Evolutionary conservation across 2,888 invertebrate species (phyloP).

Genomic region (Steinernema scapterisci): DNA sequence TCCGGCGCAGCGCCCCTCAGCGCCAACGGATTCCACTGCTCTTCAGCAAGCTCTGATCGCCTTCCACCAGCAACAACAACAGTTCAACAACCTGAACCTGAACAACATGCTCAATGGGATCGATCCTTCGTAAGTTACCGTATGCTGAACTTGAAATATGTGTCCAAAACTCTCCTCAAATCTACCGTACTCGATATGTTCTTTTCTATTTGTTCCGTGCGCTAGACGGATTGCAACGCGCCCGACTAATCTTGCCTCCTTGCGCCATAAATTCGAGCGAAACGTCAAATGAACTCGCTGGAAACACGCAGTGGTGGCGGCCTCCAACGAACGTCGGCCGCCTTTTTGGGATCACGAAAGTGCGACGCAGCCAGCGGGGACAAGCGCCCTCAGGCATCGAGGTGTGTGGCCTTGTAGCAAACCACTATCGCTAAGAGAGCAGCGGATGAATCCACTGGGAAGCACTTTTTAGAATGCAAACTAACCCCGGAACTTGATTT

Average conservation of each 20-base stretch:
- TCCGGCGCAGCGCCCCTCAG: neutral
- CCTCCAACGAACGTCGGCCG: neutral
- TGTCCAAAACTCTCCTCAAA: too few species aligned
- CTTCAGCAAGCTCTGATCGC: neutral
- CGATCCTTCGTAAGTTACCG: constrained; percentile 9
- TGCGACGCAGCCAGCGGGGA: neutral
- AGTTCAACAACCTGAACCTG: neutral
- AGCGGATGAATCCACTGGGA: neutral
- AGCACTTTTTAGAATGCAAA: constrained; percentile 13
- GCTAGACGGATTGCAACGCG: neutral
- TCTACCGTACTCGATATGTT: neutral
- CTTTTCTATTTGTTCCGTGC: neutral
- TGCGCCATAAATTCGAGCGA: neutral
- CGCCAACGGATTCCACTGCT: neutral
- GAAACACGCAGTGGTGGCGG: neutral
- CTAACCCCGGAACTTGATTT: constrained; percentile 8
- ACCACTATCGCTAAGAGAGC: neutral
- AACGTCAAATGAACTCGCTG: neutral
- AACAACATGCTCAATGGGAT: neutral
- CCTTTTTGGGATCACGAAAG: neutral
- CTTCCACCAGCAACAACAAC: constrained; percentile 22
- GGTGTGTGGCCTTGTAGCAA: constrained; percentile 12
- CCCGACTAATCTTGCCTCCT: neutral
- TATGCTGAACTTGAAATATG: too few species aligned
- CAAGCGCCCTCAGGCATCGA: neutral